Evolutionary conservation across 1,140 invertebrate genomes (phyloP).

Genomic region (Sminthurinus signatus): DNA sequence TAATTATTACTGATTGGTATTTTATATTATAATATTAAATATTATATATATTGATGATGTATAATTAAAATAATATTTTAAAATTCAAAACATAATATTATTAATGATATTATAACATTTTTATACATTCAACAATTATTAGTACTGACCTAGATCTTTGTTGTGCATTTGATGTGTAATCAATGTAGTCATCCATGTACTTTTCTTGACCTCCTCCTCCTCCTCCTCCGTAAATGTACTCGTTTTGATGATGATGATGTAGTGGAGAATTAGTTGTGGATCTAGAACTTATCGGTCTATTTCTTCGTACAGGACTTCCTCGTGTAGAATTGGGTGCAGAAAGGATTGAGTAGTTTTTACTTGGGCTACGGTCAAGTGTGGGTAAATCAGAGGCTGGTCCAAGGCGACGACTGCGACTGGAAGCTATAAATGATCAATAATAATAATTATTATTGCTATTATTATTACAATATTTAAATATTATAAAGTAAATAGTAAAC

Average conservation of each 20-base stretch:
- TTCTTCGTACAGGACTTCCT: constrained; percentile 25
- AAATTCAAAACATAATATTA: no score
- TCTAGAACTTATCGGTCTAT: constrained; percentile 17
- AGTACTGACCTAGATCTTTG: constrained; percentile 25
- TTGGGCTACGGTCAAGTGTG: constrained; percentile 7
- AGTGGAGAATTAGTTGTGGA: constrained; percentile 31
- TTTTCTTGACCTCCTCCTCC: background rate
- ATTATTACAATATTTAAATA: no score
- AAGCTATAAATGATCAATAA: no score
- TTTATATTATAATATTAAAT: no score
- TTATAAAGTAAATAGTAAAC: no score
- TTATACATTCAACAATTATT: no score
- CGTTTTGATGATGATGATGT: constrained; percentile 6
- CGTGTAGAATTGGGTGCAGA: constrained; percentile 23
- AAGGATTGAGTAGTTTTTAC: constrained; percentile 16
- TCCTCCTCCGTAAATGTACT: constrained; percentile 11
- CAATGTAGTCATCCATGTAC: constrained; percentile 31
- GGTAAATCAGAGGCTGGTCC: background rate
- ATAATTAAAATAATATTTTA: no score
- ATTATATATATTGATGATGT: no score
- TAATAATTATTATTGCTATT: no score
- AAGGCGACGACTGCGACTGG: constrained; percentile 14
- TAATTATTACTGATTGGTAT: no score
- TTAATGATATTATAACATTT: no score
- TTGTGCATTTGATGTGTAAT: constrained; percentile 23